Evolutionary conservation across 2,797 vertebrate species (phyloP).

Genomic region (Anomalospiza imberbis): DNA sequence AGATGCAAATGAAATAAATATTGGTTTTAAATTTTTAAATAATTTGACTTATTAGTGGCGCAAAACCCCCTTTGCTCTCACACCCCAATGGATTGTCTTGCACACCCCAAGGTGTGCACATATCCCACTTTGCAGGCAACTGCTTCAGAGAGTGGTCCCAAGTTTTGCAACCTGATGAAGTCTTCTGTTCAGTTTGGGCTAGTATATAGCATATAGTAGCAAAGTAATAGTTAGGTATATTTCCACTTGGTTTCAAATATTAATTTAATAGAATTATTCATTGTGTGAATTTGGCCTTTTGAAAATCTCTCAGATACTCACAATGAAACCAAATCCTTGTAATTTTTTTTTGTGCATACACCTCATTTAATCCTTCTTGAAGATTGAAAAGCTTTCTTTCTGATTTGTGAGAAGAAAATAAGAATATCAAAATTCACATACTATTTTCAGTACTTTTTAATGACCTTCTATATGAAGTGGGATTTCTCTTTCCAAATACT

Average conservation of each 20-base stretch:
- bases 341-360: neutral
- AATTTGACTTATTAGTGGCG: neutral
- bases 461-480: neutral
- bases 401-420: neutral
- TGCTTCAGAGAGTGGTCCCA: neutral
- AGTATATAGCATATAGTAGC: neutral
- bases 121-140: neutral
- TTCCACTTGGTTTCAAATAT: neutral
- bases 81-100: neutral
- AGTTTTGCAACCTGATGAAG: neutral
- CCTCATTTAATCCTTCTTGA: neutral
- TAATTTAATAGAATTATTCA: neutral
- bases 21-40: neutral
- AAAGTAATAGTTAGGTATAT: neutral
- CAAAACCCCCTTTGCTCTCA: neutral
- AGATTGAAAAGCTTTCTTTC: neutral
- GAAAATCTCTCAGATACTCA: neutral
- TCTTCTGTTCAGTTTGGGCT: neutral
- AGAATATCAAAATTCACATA: neutral
- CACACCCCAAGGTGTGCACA: fast-evolving
- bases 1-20: neutral
- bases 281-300: neutral
- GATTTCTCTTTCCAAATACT: neutral
- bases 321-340: neutral
- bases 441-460: neutral